A percentile compares a stretch with the other conserved stretches of the same genome.
Evolutionary conservation across 2,113 vertebrate species (phyloP).

Genomic region (Machaerirhynchus nigripectus): DNA sequence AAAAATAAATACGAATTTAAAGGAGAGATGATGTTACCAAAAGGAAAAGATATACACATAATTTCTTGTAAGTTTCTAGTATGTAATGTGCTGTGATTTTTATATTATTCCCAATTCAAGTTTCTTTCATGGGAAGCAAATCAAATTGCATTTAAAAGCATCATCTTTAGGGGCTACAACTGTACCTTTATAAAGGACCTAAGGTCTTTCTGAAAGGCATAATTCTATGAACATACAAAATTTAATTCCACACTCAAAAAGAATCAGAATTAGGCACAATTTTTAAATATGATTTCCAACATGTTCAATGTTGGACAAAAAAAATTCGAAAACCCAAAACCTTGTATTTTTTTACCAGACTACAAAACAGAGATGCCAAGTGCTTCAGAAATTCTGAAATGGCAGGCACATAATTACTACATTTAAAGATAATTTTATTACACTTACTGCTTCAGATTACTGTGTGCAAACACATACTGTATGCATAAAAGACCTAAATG

Average conservation of each 20-base stretch:
- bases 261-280: neutral
- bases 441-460: slow-evolving; percentile 11
- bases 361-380: slow-evolving; percentile 12
- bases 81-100: neutral
- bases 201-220: neutral
- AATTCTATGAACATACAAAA: neutral
- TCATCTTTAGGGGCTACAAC: neutral
- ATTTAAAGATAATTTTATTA: slow-evolving; percentile 13
- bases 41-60: neutral
- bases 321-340: neutral
- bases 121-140: neutral
- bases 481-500: slow-evolving; percentile 26
- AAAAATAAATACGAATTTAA: neutral
- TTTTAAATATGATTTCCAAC: neutral
- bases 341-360: neutral
- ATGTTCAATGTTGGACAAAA: neutral
- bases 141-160: neutral
- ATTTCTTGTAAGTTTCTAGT: neutral
- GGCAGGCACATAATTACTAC: slow-evolving; percentile 9
- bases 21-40: neutral
- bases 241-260: neutral
- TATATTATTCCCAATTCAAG: neutral
- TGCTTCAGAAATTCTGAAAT: slow-evolving; percentile 39
- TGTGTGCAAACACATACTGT: slow-evolving; percentile 16
- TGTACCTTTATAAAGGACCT: neutral